Evolutionary conservation across 2,797 vertebrate species (phyloP).

Genomic region (Selene dorsalis): DNA sequence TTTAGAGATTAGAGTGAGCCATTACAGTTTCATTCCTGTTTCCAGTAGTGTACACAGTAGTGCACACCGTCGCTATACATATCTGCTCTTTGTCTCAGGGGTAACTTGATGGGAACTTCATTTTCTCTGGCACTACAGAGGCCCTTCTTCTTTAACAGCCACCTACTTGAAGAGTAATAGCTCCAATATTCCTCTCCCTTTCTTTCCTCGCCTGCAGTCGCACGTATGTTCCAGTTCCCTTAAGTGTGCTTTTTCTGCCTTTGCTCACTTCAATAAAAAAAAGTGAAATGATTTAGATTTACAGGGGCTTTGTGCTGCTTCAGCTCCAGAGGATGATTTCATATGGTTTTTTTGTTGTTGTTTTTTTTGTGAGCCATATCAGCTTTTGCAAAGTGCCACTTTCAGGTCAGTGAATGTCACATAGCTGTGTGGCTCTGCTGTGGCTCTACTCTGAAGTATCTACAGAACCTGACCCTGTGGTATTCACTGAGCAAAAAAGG

Average conservation of each 20-base stretch:
- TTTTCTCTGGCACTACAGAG: slow-evolving; percentile 47
- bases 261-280: slow-evolving; percentile 20
- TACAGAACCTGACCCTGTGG: neutral
- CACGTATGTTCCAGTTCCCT: slow-evolving; percentile 25
- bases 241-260: neutral
- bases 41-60: neutral
- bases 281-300: slow-evolving; percentile 7
- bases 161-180: slow-evolving; percentile 49
- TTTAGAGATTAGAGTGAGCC: neutral
- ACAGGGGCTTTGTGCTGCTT: neutral
- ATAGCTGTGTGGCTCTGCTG: neutral
- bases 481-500: neutral
- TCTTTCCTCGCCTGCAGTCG: slow-evolving; percentile 3
- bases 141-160: slow-evolving; percentile 29
- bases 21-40: slow-evolving; percentile 1
- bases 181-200: slow-evolving; percentile 30
- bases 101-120: slow-evolving; percentile 37
- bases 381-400: neutral
- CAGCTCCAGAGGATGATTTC: neutral
- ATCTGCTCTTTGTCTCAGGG: slow-evolving; percentile 13
- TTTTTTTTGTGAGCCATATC: neutral
- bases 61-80: neutral
- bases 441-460: neutral
- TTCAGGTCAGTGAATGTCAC: neutral
- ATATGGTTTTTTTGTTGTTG: neutral